Base-by-base conservation (phyloP, 2,113 vertebrate genomes). In the Onychorhynchus coronatus region DNA sequence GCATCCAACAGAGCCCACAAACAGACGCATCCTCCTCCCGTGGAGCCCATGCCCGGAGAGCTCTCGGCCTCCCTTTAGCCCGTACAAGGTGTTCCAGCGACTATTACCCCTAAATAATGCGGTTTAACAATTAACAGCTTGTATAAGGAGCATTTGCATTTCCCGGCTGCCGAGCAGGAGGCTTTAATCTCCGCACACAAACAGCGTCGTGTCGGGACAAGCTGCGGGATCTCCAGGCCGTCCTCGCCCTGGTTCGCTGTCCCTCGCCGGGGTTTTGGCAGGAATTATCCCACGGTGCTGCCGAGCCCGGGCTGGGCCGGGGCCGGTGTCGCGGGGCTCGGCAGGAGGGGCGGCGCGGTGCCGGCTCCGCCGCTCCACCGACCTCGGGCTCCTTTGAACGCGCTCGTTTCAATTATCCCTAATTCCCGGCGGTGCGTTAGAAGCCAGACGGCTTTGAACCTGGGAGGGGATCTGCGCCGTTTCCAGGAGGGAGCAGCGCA, bases 251-350 rank as follows among this genome's bases (percentile, higher is more conserved):
- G 2, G 10, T 9, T 27, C 2, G 9, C 70, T 4, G 41, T 5
- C 72, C 77, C 35, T 14, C 8, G 1, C 6, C 8, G 0, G 71
- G 55, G 2, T 4, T 59, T 10, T 1, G 3, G 47, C 70, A 0
- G 0, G 0, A 24, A 18, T 14, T 1, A 1, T 31, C 27, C 44
- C 6, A 1, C 2, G 3, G 37, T 14, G 2, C 0, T 2, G 1
- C n/a, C 13, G 3, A 4, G 68, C 12, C 35, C 41, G 42, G 75
- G 18, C 21, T 21, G 10, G 6, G 65, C 50, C 1, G 5, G 39
- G 12, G 74, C 28, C 2, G 20, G 53, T 2, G 72, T 19, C 2
- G 12, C 17, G 52, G 62, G 58, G 37, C 58, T 16, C 1, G 11
- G 47, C 58, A 15, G 82, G 61, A 58, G 71, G 42, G 6, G 31